A percentile compares a stretch with the other conserved stretches of the same genome.
phyloP scores from a whole-genome alignment of 2,888 invertebrate species.

The Portevinia maculata region DNA sequence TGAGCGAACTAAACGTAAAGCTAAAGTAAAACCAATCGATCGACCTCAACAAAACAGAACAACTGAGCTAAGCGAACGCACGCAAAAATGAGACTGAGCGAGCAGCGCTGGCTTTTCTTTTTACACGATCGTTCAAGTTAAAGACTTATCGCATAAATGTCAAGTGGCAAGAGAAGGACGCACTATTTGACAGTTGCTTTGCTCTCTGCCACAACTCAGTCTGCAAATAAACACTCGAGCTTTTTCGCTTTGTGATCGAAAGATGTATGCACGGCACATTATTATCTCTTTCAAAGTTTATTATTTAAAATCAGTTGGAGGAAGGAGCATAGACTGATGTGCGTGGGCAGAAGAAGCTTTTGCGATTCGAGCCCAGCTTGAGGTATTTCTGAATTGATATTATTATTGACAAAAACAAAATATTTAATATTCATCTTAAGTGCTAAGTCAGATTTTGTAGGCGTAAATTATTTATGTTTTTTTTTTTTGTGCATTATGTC shows the following conservation, averaged over 20 bases:
- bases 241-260: neutral
- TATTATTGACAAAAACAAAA: conserved; percentile 18
- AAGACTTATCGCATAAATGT: neutral
- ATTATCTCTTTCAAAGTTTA: conserved; percentile 29
- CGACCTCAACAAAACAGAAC: conserved; percentile 45
- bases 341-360: conserved; percentile 63
- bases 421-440: conserved; percentile 49
- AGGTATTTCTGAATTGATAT: conserved; percentile 4
- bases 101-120: conserved; percentile 27
- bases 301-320: neutral
- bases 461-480: conserved; percentile 43
- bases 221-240: conserved; percentile 39
- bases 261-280: neutral
- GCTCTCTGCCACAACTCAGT: conserved; percentile 34
- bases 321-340: conserved; percentile 20
- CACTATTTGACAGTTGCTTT: conserved; percentile 31
- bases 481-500: conserved; percentile 15
- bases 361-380: conserved; percentile 45
- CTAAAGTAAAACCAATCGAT: conserved; percentile 56
- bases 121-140: conserved; percentile 20
- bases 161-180: conserved; percentile 33
- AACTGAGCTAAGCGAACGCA: conserved; percentile 54
- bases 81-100: conserved; percentile 67
- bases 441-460: conserved; percentile 28
- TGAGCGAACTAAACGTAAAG: conserved; percentile 65